These are phyloP conservation scores for Paramisgurnus dabryanus DNA, from an alignment of 2,113 vertebrate genomes.

Conservation along the genomic window DNA sequence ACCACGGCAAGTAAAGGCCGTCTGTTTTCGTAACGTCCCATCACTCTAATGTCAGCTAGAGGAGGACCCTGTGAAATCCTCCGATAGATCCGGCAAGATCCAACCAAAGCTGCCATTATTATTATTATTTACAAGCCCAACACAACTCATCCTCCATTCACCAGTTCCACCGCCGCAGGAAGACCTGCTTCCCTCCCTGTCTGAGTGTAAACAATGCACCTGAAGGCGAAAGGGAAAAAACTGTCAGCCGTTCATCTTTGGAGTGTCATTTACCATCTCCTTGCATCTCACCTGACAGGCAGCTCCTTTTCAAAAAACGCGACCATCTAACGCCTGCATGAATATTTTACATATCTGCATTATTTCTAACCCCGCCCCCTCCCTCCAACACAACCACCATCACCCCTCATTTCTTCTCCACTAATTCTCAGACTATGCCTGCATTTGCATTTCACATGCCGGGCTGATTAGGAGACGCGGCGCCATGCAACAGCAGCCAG, in stretches of 20 bases:
- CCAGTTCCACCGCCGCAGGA: constrained; percentile 53
- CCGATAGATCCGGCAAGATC: constrained; percentile 20
- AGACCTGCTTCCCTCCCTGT: constrained; percentile 83
- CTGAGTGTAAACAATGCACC: constrained; percentile 93
- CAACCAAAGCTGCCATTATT: constrained; percentile 35
- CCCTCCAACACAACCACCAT: background rate
- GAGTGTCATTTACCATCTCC: constrained; percentile 97
- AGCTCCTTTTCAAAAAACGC: constrained; percentile 64
- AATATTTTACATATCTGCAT: constrained; percentile 99
- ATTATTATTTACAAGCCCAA: constrained; percentile 33
- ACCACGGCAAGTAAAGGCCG: background rate
- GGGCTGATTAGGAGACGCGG: constrained; percentile 87
- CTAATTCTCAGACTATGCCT: constrained; percentile 97
- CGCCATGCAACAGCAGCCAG: constrained; percentile 77
- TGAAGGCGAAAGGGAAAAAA: constrained; percentile 88
- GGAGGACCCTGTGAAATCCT: constrained; percentile 5
- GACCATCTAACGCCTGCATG: constrained; percentile 78
- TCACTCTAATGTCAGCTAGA: constrained; percentile 19
- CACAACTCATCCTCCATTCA: constrained; percentile 20
- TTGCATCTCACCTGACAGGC: constrained; percentile 73
- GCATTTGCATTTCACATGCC: constrained; percentile 98
- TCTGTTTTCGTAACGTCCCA: background rate
- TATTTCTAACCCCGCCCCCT: constrained; percentile 61
- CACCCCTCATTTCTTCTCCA: constrained; percentile 85
- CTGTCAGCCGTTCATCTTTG: constrained; percentile 98